Evolutionary conservation across 2,113 vertebrate genomes (phyloP).

Genomic region (Eurypyga helias): DNA sequence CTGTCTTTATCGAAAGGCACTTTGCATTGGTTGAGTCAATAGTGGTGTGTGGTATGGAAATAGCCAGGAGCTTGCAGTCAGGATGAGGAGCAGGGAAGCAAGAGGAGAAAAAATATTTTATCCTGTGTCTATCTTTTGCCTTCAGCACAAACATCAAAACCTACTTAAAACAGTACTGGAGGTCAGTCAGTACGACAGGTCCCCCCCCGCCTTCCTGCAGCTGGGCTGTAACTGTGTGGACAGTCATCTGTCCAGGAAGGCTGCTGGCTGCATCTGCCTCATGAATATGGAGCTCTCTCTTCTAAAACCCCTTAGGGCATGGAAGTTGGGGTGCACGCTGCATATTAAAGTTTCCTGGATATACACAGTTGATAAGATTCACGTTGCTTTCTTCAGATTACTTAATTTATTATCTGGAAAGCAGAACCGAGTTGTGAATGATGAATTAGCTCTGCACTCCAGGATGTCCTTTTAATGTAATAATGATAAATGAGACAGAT

Average conservation of each 20-base stretch:
- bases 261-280: neutral
- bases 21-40: neutral
- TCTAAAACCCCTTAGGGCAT: neutral
- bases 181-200: neutral
- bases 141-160: neutral
- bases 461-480: conserved; percentile 17
- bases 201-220: neutral
- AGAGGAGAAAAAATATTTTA: neutral
- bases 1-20: neutral
- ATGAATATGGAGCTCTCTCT: neutral
- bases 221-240: neutral
- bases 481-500: conserved; percentile 39
- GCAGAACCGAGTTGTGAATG: conserved; percentile 3
- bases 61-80: neutral
- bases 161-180: neutral
- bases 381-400: neutral
- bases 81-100: neutral
- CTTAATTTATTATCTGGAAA: conserved; percentile 3
- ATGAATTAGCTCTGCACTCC: conserved; percentile 11
- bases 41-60: neutral
- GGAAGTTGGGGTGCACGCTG: neutral
- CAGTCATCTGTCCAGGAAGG: neutral
- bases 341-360: neutral
- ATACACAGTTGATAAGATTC: neutral
- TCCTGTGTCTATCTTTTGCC: neutral